A percentile compares a stretch with the other conserved stretches of the same genome.
These are phyloP conservation scores for Nasonia longicornis DNA, from an alignment of 1,140 invertebrate species.

Conservation along the genomic window DNA sequence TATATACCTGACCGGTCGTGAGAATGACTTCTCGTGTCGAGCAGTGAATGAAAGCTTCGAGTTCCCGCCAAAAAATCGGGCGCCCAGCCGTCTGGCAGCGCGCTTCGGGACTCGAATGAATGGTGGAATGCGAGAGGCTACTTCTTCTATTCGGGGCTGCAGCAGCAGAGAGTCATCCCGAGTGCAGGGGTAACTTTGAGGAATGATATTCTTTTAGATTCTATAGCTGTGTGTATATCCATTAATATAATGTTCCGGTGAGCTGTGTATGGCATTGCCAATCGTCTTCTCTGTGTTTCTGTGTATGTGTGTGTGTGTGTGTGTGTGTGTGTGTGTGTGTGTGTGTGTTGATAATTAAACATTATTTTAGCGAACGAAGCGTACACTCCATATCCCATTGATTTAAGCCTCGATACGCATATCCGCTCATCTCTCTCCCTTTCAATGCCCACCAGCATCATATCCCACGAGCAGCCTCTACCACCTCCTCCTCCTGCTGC, in stretches of 20 bases:
- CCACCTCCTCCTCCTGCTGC: background rate
- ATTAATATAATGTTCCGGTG: background rate
- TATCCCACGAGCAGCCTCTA: background rate
- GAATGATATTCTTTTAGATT: background rate
- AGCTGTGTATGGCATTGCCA: background rate
- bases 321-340: background rate
- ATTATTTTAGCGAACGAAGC: too few relatives aligned
- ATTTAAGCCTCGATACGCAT: background rate
- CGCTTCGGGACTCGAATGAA: background rate
- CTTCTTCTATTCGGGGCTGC: background rate
- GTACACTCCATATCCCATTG: background rate
- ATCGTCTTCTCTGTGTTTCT: background rate
- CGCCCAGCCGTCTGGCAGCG: slow-evolving; percentile 39
- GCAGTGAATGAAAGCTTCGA: slow-evolving; percentile 12
- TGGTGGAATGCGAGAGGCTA: background rate
- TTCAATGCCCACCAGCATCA: background rate
- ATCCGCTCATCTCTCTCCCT: background rate
- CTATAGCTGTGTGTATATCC: background rate
- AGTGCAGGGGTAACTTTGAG: background rate
- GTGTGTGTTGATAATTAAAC: too few relatives aligned
- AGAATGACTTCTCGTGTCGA: slow-evolving; percentile 35
- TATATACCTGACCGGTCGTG: slow-evolving; percentile 29
- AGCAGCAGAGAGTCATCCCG: background rate
- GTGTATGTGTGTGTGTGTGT: background rate
- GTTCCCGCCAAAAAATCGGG: slow-evolving; percentile 38